Base-by-base conservation (phyloP, 2,113 vertebrate species). In the Struthidea cinerea region DNA sequence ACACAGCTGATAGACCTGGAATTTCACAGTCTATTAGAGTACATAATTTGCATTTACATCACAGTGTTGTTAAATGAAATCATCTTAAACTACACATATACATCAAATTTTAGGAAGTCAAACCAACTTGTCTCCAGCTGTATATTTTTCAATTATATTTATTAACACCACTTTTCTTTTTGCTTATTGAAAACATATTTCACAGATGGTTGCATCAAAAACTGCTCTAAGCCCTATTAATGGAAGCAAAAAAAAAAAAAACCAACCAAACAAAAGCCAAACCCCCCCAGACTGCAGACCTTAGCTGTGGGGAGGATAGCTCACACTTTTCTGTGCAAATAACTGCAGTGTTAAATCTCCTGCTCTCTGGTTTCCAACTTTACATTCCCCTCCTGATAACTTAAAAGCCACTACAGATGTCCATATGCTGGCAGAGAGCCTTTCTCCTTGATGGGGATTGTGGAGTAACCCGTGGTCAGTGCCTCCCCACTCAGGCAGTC, bases 401-500 rank as follows among this genome's bases (percentile, higher is more conserved):
- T 46, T 4, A 13, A 52, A 52, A 60, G 39, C 10, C 26, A 7
- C n/a, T 33, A 1, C 3, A 21, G 71, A 13, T 30, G 24, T 21
- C 30, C 2, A 1, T 5, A 3, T 22, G 42, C 17, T 37, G 55
- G 44, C 39, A 39, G 1, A 6, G 49, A 55, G 50, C 15, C n/a
- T 37, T 63, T 19, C 41, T 41, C n/a, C 18, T 26, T 1, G 4
- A 23, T 16, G 56, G 52, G 8, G 10, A 3, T 10, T 15, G 7
- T 18, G 68, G 19, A 10, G 27, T 6, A 7, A 13, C 14, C 53
- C 1, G 0, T 3, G 24, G 27, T 9, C 49, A 26, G 42, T 1
- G 13, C n/a, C 17, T 44, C 16, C 56, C 16, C 3, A 1, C 20
- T 7, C 2, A 0, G 41, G 26, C 32, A 20, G 3, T 11, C n/a